Evolutionary conservation across 2,888 invertebrate genomes (phyloP).

Genomic region (Dryococelus australis): DNA sequence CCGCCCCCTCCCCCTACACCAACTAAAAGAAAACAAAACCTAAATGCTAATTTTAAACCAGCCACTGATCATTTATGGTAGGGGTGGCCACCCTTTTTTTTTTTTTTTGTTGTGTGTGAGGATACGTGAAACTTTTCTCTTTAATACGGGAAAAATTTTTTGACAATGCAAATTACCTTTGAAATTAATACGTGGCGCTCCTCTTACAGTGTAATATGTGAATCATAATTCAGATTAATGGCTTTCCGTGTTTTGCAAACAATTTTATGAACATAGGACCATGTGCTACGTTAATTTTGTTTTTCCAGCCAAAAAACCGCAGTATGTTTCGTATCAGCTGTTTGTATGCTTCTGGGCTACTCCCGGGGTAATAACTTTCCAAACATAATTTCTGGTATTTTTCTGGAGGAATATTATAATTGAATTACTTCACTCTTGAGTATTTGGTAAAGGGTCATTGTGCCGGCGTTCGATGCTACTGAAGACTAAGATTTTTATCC

Average conservation of each 20-base stretch:
- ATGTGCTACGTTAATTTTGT: background rate
- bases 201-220: background rate
- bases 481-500: too few species aligned
- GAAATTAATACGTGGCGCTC: background rate
- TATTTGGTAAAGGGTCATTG: too few species aligned
- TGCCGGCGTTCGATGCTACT: too few species aligned
- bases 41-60: slow-evolving; percentile 16
- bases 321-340: background rate
- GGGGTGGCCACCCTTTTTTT: background rate
- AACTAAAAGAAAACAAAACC: background rate
- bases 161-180: slow-evolving; percentile 8
- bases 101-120: background rate
- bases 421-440: too few species aligned
- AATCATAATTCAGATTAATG: slow-evolving; percentile 3
- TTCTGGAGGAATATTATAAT: too few species aligned
- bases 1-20: too few species aligned
- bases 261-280: background rate
- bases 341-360: too few species aligned
- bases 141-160: background rate
- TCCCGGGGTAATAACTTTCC: too few species aligned
- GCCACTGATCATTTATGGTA: background rate
- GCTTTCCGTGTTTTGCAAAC: background rate
- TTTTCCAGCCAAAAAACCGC: background rate
- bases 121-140: background rate
- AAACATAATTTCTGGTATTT: too few species aligned